Percentiles rank a stretch among this genome's conserved stretches.
These are phyloP conservation scores for Typhlichthys eigenmanni DNA, from an alignment of 2,797 vertebrate genomes.

Conservation along the genomic window DNA sequence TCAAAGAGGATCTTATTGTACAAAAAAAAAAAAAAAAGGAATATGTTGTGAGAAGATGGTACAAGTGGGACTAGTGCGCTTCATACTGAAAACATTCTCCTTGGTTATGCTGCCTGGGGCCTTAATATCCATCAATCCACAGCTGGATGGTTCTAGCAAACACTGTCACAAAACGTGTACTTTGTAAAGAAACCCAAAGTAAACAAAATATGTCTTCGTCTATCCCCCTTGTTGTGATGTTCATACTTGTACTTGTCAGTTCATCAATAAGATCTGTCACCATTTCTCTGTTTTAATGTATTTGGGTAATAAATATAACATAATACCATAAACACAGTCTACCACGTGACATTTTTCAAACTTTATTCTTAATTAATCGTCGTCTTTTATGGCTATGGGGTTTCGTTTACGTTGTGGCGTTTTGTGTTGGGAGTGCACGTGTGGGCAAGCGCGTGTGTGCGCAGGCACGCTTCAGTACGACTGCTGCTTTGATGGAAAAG, in stretches of 20 bases:
- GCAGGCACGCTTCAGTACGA: conserved; percentile 19
- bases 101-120: conserved; percentile 37
- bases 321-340: no score
- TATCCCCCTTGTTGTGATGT: no score
- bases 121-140: conserved; percentile 46
- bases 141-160: conserved; percentile 44
- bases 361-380: not conserved
- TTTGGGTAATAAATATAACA: no score
- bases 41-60: conserved; percentile 37
- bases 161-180: conserved; percentile 34
- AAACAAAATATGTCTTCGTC: conserved; percentile 6
- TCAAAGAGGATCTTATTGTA: conserved; percentile 35
- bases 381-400: not conserved
- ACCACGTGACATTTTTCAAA: no score
- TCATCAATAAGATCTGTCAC: no score
- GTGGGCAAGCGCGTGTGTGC: not conserved
- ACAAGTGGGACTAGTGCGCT: conserved; percentile 48
- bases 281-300: no score
- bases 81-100: conserved; percentile 54
- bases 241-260: no score
- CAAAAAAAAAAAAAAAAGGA: conserved; percentile 30
- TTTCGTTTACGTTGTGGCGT: not conserved
- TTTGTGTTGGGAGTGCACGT: not conserved
- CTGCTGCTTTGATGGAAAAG: conserved; percentile 28
- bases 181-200: conserved; percentile 39